A percentile compares a stretch with the other conserved stretches of the same genome.
phyloP scores from a whole-genome alignment of 2,797 vertebrate genomes.

The Acipenser ruthenus region DNA sequence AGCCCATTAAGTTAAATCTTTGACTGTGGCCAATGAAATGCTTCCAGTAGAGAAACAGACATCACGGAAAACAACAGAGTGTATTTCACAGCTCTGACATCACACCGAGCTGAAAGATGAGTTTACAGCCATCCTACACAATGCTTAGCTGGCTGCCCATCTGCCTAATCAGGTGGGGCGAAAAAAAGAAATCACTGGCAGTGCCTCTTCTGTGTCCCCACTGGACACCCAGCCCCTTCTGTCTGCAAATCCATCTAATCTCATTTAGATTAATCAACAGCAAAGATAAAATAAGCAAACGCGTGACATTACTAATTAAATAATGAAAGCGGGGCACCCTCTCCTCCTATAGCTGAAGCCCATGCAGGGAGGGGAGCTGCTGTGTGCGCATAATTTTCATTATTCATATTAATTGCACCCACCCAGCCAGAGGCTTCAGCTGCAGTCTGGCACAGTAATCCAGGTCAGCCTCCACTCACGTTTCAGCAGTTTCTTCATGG shows the following conservation, averaged over 20 bases:
- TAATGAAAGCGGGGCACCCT: slow-evolving; percentile 29
- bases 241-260: slow-evolving; percentile 53
- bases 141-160: too few relatives aligned
- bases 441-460: slow-evolving; percentile 45
- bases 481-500: slow-evolving; percentile 39
- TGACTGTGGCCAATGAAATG: too few relatives aligned
- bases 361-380: not conserved
- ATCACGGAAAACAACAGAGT: too few relatives aligned
- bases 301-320: slow-evolving; percentile 38
- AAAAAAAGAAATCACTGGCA: too few relatives aligned
- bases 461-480: slow-evolving; percentile 53
- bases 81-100: not conserved
- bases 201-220: not conserved
- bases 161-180: slow-evolving; percentile 14
- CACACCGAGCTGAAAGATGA: not conserved
- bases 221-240: slow-evolving; percentile 3
- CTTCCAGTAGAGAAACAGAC: too few relatives aligned
- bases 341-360: slow-evolving; percentile 7
- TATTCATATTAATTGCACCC: slow-evolving; percentile 28
- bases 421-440: slow-evolving; percentile 21
- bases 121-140: not conserved
- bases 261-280: slow-evolving; percentile 48
- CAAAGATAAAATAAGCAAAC: slow-evolving; percentile 46
- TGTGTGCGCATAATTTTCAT: slow-evolving; percentile 7
- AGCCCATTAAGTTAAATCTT: too few relatives aligned